Conservation (phyloP, 2,797 vertebrate genomes). For the Ceyx erithaca region DNA sequence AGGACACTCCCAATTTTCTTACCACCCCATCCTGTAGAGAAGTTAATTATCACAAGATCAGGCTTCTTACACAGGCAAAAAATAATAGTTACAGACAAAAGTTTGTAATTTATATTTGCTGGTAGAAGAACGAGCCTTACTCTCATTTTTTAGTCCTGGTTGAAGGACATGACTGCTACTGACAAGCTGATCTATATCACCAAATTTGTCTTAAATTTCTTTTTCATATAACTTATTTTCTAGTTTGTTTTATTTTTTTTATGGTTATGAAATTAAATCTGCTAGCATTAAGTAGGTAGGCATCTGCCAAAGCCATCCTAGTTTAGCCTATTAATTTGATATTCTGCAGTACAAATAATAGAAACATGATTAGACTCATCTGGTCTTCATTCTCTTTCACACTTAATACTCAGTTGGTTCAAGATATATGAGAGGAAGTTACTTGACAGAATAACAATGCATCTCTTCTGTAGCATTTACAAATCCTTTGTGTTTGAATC, state of each 20-base stretch:
- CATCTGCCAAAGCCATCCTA: background rate
- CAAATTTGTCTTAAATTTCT: background rate
- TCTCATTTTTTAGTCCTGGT: background rate
- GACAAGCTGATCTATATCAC: background rate
- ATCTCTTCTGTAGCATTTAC: background rate
- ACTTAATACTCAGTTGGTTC: background rate
- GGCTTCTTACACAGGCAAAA: background rate
- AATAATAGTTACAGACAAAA: background rate
- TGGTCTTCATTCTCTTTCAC: background rate
- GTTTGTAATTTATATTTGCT: background rate
- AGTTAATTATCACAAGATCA: background rate
- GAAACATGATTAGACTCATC: background rate
- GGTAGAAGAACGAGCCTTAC: background rate
- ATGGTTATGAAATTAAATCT: background rate
- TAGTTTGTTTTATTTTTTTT: background rate
- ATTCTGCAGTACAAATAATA: background rate
- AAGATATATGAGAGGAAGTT: background rate
- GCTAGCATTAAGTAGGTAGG: background rate
- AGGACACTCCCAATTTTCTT: background rate
- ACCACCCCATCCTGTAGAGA: background rate
- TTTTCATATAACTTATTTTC: background rate
- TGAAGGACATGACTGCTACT: background rate
- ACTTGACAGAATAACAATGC: background rate
- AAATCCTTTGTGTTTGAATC: background rate
- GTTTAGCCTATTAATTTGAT: background rate